Conservation (phyloP, 2,888 invertebrate species). For the Zaprionus lineosus region DNA sequence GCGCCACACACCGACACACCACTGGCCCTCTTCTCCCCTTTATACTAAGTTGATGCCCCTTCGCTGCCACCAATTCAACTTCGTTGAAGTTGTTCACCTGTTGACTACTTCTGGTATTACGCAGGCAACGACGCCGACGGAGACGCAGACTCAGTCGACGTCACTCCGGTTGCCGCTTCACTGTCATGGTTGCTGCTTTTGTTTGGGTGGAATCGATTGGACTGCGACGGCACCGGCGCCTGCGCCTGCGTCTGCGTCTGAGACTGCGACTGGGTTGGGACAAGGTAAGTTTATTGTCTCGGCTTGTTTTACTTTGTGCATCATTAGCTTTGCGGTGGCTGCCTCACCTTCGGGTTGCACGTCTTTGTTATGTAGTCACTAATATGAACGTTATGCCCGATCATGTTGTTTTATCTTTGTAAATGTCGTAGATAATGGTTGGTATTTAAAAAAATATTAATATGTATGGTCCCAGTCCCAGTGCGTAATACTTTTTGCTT, state of each 20-base stretch:
- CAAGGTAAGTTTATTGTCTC: neutral
- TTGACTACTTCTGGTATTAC: constrained; percentile 75
- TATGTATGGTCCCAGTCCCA: constrained; percentile 30
- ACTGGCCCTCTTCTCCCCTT: neutral
- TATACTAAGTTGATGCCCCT: constrained; percentile 11
- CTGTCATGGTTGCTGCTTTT: constrained; percentile 61
- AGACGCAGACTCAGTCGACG: neutral
- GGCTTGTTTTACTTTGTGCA: constrained; percentile 36
- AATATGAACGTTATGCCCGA: constrained; percentile 33
- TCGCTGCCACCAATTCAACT: constrained; percentile 12
- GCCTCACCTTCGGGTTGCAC: constrained; percentile 53
- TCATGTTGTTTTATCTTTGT: constrained; percentile 18
- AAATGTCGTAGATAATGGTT: constrained; percentile 26
- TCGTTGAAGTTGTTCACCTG: constrained; percentile 64
- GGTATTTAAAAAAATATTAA: constrained; percentile 42
- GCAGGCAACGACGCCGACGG: constrained; percentile 33
- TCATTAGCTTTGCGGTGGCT: constrained; percentile 40
- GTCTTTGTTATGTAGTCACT: constrained; percentile 67
- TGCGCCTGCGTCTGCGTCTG: no score
- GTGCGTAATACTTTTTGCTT: constrained; percentile 16
- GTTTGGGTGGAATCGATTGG: constrained; percentile 8
- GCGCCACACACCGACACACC: constrained; percentile 28
- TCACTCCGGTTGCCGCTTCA: constrained; percentile 17
- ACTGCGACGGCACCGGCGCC: no score
- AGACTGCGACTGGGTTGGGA: neutral